Evolutionary conservation across 2,113 vertebrate species (phyloP), one percentile per base, ranked within the genome.

Genomic region (Zapus hudsonius): DNA sequence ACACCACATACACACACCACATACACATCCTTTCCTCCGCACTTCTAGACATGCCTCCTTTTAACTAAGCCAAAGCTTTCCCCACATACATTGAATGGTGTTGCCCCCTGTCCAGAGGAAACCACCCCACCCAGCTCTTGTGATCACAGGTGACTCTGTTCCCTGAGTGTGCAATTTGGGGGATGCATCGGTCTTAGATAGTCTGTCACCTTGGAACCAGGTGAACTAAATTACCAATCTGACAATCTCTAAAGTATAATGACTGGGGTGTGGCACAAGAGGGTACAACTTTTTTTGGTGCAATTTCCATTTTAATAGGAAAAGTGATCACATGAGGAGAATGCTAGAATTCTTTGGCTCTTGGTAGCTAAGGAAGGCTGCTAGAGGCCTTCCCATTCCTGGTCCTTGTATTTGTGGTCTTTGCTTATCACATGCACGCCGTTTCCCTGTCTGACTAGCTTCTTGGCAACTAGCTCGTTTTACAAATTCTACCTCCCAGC

Each of bases 221-320:
- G 81, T 52, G 63, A n/a, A 15, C 3, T 36, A 63, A 44, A 52
- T 47, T 27, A 4, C 31, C 42, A n/a, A 15, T 11, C 61, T 11
- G 23, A 1, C 64, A 7, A 33, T 66, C 40, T 83, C 20, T 66
- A 47, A 66, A 20, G 31, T 64, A 9, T 19, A 42, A 64, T 5
- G 61, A 52, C 63, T 47, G 63, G 31, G 36, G 42, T 36, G 12
- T 5, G 7, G 42, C 40, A 42, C 31, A 3, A 13, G 5, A 12
- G 63, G 23, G 19, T 5, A 63, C 19, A 89, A 66, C 31, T 81
- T 81, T 33, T 91, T 88, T 76, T 33, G n/a, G 61, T 70, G 5
- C 15, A 76, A 63, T 85, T 89, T 27, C 33, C 16, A 40, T 67
- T 84, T 87, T 73, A 84, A 95, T 87, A 82, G 78, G 63, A 25